A percentile compares a stretch with the other conserved stretches of the same genome.
Conservation (phyloP, 2,797 vertebrate species). For the Amniataba percoides region DNA sequence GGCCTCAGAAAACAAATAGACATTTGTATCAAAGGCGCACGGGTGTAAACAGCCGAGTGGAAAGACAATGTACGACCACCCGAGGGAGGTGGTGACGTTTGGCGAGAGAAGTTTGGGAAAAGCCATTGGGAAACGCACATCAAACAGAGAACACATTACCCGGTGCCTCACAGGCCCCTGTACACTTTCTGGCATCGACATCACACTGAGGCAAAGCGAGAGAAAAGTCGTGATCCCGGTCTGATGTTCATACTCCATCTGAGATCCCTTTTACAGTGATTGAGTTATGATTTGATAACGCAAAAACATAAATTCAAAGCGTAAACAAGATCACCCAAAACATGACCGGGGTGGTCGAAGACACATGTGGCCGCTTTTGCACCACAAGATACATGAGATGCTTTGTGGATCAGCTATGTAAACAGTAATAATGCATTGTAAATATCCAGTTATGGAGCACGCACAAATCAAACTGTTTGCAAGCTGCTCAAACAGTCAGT, state of each 20-base stretch:
- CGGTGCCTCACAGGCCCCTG: constrained; percentile 54
- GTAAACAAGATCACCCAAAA: constrained; percentile 22
- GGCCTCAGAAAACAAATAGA: constrained; percentile 81
- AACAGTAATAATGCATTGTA: constrained; percentile 38
- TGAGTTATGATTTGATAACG: constrained; percentile 23
- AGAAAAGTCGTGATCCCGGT: not conserved
- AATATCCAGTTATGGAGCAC: constrained; percentile 38
- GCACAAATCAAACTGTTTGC: constrained; percentile 40
- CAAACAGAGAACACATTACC: constrained; percentile 54
- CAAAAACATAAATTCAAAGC: constrained; percentile 25
- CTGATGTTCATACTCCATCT: not conserved
- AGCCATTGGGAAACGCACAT: constrained; percentile 67
- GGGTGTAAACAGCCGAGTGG: constrained; percentile 75
- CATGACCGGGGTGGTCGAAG: constrained; percentile 27
- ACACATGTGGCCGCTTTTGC: constrained; percentile 37
- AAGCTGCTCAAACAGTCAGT: constrained; percentile 6
- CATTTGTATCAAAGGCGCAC: constrained; percentile 75
- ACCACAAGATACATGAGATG: constrained; percentile 38
- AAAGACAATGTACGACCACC: constrained; percentile 63
- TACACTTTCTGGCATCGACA: constrained; percentile 22
- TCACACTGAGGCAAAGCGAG: constrained; percentile 18
- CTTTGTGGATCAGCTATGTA: constrained; percentile 44
- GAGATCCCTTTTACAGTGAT: constrained; percentile 14
- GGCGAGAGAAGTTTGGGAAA: constrained; percentile 59
- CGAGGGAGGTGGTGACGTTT: constrained; percentile 52